These are phyloP conservation scores for Drosophila kuntzei DNA, from an alignment of 2,888 invertebrate species.

Conservation along the genomic window DNA sequence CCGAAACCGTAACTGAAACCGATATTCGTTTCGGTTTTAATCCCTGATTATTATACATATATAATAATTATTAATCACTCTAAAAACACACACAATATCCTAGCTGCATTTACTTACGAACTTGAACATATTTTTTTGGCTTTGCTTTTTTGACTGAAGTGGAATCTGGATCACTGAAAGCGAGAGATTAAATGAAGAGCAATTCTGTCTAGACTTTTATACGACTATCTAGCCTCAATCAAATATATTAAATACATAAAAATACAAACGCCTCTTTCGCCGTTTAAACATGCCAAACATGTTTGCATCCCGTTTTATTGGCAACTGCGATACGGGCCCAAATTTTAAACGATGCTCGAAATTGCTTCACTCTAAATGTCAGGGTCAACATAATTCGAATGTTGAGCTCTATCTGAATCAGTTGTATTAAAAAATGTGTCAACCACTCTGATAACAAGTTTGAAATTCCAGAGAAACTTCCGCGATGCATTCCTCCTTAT, in stretches of 20 bases:
- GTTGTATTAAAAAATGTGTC: conserved; percentile 58
- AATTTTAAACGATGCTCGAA: conserved; percentile 57
- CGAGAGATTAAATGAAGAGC: conserved; percentile 60
- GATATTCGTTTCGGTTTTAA: no score
- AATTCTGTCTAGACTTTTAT: conserved; percentile 74
- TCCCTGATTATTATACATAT: no score
- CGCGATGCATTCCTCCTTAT: conserved; percentile 32
- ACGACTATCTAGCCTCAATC: conserved; percentile 32
- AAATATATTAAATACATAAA: no score
- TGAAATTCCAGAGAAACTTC: conserved; percentile 44
- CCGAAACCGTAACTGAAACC: no score
- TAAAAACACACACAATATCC: neutral
- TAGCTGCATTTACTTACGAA: conserved; percentile 71
- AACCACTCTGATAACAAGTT: conserved; percentile 16
- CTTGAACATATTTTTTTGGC: conserved; percentile 74
- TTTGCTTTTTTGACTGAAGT: neutral
- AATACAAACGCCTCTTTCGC: conserved; percentile 36
- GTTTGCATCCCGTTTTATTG: conserved; percentile 82
- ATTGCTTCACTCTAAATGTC: conserved; percentile 75
- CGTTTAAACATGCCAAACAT: conserved; percentile 83
- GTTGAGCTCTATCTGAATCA: neutral
- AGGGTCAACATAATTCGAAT: conserved; percentile 60
- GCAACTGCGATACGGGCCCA: conserved; percentile 52
- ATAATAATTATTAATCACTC: no score
- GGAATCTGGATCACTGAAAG: conserved; percentile 46